These are phyloP conservation scores for Plecturocebus donacophilus DNA, from an alignment of 2,113 vertebrate species.

Conservation along the genomic window DNA sequence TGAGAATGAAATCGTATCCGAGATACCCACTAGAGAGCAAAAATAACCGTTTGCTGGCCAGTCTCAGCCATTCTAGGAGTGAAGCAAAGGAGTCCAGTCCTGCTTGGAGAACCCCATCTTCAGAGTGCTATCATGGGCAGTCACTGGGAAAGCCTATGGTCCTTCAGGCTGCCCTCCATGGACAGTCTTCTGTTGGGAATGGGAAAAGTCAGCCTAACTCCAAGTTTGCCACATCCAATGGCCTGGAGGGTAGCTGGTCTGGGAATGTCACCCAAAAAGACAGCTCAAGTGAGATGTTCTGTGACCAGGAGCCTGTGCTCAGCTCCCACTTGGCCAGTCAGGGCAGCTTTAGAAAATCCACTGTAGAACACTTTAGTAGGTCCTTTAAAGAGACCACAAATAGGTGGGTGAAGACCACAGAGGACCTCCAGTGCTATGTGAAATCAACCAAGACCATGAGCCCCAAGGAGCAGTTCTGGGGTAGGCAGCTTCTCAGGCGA, in stretches of 20 bases:
- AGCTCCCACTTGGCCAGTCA: slow-evolving; percentile 85
- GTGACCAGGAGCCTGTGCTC: slow-evolving; percentile 83
- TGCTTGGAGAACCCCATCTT: slow-evolving; percentile 41
- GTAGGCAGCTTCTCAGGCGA: slow-evolving; percentile 86
- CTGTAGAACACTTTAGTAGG: slow-evolving; percentile 92
- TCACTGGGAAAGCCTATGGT: slow-evolving; percentile 89
- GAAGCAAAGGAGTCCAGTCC: slow-evolving; percentile 78
- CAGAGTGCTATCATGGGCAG: slow-evolving; percentile 84
- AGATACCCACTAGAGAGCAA: slow-evolving; percentile 87
- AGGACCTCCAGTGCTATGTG: slow-evolving; percentile 90
- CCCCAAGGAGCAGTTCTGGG: slow-evolving; percentile 90
- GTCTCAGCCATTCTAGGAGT: slow-evolving; percentile 76
- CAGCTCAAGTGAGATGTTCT: slow-evolving; percentile 88
- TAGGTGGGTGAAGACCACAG: slow-evolving; percentile 91
- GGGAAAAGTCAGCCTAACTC: slow-evolving; percentile 86
- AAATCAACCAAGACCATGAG: slow-evolving; percentile 88
- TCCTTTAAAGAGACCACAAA: slow-evolving; percentile 96
- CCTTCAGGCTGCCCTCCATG: slow-evolving; percentile 90
- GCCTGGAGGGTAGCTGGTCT: slow-evolving; percentile 87
- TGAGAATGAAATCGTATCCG: slow-evolving; percentile 86
- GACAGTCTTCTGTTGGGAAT: slow-evolving; percentile 91
- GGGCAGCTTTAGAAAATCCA: slow-evolving; percentile 89
- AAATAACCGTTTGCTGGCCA: slow-evolving; percentile 87
- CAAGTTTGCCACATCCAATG: slow-evolving; percentile 87
- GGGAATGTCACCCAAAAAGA: slow-evolving; percentile 88